Percentiles rank a stretch among this genome's conserved stretches.
phyloP scores from a whole-genome alignment of 1,140 invertebrate genomes.

The Caenorhabditis inopinata region DNA sequence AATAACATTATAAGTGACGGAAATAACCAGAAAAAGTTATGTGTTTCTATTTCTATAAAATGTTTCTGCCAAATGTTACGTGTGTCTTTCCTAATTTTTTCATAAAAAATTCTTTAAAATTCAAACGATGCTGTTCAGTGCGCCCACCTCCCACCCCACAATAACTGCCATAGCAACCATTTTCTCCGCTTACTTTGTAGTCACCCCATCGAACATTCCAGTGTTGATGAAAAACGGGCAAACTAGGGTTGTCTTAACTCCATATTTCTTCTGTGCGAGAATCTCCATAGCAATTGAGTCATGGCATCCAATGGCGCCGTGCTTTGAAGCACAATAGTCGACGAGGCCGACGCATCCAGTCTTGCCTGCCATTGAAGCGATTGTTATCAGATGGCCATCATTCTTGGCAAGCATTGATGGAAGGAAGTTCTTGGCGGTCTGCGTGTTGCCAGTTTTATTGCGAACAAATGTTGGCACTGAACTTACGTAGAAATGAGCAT shows the following conservation, averaged over 20 bases:
- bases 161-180: too few species aligned
- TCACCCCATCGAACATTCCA: conserved; percentile 88
- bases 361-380: conserved; percentile 86
- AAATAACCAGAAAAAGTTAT: too few species aligned
- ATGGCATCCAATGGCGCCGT: conserved; percentile 87
- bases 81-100: too few species aligned
- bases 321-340: conserved; percentile 93
- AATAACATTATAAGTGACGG: too few species aligned
- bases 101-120: too few species aligned
- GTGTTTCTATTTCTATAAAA: too few species aligned
- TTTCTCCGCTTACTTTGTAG: conserved; percentile 81
- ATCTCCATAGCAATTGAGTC: conserved; percentile 81
- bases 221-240: conserved; percentile 92
- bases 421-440: conserved; percentile 75
- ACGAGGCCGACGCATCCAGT: conserved; percentile 80
- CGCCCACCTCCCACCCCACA: too few species aligned
- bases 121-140: too few species aligned
- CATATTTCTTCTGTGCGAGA: conserved; percentile 68
- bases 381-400: conserved; percentile 88
- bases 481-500: conserved; percentile 74
- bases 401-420: conserved; percentile 79
- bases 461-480: not conserved
- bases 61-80: too few species aligned
- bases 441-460: conserved; percentile 42
- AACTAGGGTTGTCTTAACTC: conserved; percentile 82